Conservation (phyloP, 2,888 invertebrate species). For the Drepanosiphum platanoidis region DNA sequence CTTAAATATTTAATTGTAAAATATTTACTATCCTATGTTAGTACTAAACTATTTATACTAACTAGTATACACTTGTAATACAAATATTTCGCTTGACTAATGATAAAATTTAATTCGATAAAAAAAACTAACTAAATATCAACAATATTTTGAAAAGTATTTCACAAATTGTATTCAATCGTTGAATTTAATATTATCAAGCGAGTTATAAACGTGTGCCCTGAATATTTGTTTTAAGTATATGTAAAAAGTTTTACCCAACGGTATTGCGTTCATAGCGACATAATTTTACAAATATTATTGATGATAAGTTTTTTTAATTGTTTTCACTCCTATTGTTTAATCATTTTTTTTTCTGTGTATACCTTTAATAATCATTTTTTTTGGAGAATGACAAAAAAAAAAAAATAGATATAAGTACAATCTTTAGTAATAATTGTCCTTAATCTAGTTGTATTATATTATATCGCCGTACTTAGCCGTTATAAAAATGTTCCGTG, state of each 20-base stretch:
- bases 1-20: too few relatives aligned
- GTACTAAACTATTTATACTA: background rate
- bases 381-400: background rate
- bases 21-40: too few relatives aligned
- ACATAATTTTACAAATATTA: background rate
- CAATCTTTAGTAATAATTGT: background rate
- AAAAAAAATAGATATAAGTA: background rate
- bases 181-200: too few relatives aligned
- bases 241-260: background rate
- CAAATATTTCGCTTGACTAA: background rate
- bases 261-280: background rate
- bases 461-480: background rate
- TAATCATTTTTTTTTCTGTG: background rate
- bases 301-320: background rate
- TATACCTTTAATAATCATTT: background rate
- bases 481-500: background rate
- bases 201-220: background rate
- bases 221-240: background rate
- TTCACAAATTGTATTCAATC: too few relatives aligned
- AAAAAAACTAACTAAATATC: background rate
- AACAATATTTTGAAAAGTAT: background rate
- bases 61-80: too few relatives aligned
- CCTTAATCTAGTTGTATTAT: background rate
- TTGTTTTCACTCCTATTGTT: background rate
- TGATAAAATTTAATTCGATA: background rate